These are phyloP conservation scores for Acanthopagrus latus DNA, from an alignment of 2,797 vertebrate genomes.

Conservation along the genomic window DNA sequence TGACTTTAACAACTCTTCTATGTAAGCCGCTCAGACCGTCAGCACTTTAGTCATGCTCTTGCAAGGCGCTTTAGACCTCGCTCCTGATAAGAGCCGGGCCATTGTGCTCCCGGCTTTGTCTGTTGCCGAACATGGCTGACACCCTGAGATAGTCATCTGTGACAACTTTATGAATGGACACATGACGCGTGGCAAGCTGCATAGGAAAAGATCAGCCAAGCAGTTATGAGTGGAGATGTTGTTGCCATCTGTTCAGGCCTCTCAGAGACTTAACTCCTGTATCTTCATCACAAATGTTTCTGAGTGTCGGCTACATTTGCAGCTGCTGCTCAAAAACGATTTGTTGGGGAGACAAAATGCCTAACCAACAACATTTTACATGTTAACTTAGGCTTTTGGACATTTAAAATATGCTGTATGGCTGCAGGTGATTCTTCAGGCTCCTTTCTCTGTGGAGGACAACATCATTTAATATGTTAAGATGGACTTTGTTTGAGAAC, in stretches of 20 bases:
- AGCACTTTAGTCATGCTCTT: slow-evolving; percentile 78
- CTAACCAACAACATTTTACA: background rate
- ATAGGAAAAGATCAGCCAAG: slow-evolving; percentile 52
- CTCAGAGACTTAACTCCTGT: slow-evolving; percentile 22
- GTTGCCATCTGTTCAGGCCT: slow-evolving; percentile 68
- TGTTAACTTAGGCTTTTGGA: background rate
- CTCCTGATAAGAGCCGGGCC: slow-evolving; percentile 62
- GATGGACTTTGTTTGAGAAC: slow-evolving; percentile 24
- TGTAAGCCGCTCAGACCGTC: slow-evolving; percentile 73
- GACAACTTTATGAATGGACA: slow-evolving; percentile 64
- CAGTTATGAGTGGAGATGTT: slow-evolving; percentile 53
- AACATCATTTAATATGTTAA: background rate
- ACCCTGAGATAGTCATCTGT: slow-evolving; percentile 68
- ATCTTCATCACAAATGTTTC: slow-evolving; percentile 26
- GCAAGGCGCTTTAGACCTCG: slow-evolving; percentile 70
- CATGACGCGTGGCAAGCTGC: slow-evolving; percentile 53
- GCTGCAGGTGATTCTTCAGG: background rate
- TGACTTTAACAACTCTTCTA: slow-evolving; percentile 64
- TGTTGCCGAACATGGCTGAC: slow-evolving; percentile 42
- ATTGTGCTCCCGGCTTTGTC: slow-evolving; percentile 60
- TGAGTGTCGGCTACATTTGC: slow-evolving; percentile 16
- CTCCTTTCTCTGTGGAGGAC: background rate
- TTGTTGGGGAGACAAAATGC: background rate
- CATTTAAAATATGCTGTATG: slow-evolving; percentile 1
- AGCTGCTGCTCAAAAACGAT: background rate